Percentiles rank a stretch among this genome's conserved stretches.
Conservation (phyloP, 2,888 invertebrate genomes). For the Sphinx pinastri region DNA sequence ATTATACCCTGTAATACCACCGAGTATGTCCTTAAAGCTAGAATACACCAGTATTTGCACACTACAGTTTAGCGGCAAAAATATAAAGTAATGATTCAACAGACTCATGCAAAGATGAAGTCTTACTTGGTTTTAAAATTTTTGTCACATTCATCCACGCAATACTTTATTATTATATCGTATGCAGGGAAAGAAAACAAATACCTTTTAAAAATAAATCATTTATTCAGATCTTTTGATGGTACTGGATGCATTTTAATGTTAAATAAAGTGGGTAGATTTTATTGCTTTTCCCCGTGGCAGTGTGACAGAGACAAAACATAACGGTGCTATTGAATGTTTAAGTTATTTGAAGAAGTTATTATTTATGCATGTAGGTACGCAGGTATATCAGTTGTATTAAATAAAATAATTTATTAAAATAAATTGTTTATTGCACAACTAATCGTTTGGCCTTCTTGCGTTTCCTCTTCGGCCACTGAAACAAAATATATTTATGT, state of each 20-base stretch:
- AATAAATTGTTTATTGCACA: slow-evolving; percentile 17
- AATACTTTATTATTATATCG: slow-evolving; percentile 36
- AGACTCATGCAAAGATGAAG: too few species aligned
- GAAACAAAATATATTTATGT: slow-evolving; percentile 57
- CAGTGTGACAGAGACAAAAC: too few species aligned
- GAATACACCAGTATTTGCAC: too few species aligned
- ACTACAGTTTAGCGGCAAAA: too few species aligned
- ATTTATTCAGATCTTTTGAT: too few species aligned
- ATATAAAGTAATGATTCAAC: too few species aligned
- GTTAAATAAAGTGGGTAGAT: too few species aligned
- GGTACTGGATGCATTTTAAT: too few species aligned
- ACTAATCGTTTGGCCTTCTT: slow-evolving; percentile 37
- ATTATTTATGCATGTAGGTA: neutral
- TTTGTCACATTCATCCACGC: slow-evolving; percentile 1
- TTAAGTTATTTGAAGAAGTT: neutral
- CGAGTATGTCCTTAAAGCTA: too few species aligned
- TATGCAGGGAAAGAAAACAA: slow-evolving; percentile 30
- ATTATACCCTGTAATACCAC: too few species aligned
- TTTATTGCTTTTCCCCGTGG: neutral
- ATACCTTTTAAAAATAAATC: too few species aligned
- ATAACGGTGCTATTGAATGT: neutral
- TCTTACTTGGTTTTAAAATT: too few species aligned
- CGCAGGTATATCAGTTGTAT: neutral
- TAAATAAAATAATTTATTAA: slow-evolving; percentile 35
- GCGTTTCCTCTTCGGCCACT: slow-evolving; percentile 67